These are phyloP conservation scores for Macroramphosus scolopax DNA, from an alignment of 2,797 vertebrate genomes.

Conservation along the genomic window DNA sequence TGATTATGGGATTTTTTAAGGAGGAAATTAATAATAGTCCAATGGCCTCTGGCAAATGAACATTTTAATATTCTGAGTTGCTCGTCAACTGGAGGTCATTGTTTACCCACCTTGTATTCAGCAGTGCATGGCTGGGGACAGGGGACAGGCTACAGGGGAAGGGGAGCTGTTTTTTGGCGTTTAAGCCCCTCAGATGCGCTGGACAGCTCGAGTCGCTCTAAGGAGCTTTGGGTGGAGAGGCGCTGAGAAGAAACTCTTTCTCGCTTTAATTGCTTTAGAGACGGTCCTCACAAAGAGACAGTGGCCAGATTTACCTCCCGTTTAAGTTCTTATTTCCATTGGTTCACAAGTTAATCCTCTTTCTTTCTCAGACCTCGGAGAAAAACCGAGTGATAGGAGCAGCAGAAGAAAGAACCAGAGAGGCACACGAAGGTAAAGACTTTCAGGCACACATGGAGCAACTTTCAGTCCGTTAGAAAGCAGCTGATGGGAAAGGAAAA, in stretches of 20 bases:
- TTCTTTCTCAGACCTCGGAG: slow-evolving; percentile 86
- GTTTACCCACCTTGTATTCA: slow-evolving; percentile 46
- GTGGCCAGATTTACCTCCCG: slow-evolving; percentile 94
- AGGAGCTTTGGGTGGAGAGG: slow-evolving; percentile 90
- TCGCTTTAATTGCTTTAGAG: slow-evolving; percentile 98
- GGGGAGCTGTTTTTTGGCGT: slow-evolving; percentile 68
- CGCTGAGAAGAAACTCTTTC: slow-evolving; percentile 92
- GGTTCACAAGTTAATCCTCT: slow-evolving; percentile 98
- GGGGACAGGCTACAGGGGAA: too few relatives aligned
- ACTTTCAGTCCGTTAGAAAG: slow-evolving; percentile 20
- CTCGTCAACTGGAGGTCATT: slow-evolving; percentile 41
- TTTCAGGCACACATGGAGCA: slow-evolving; percentile 26
- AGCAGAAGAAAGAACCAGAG: slow-evolving; percentile 54
- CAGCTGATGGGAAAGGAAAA: background rate
- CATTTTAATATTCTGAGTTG: slow-evolving; percentile 5
- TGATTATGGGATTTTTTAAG: too few relatives aligned
- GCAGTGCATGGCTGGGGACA: slow-evolving; percentile 56
- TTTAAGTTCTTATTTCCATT: slow-evolving; percentile 97
- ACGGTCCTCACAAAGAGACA: slow-evolving; percentile 93
- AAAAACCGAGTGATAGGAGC: slow-evolving; percentile 66
- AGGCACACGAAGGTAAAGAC: slow-evolving; percentile 44
- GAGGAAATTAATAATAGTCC: too few relatives aligned
- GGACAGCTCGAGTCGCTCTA: slow-evolving; percentile 86
- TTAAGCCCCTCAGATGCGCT: slow-evolving; percentile 88
- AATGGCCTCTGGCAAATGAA: too few relatives aligned